phyloP scores from a whole-genome alignment of 2,888 invertebrate genomes.

The Machimus atricapillus region DNA sequence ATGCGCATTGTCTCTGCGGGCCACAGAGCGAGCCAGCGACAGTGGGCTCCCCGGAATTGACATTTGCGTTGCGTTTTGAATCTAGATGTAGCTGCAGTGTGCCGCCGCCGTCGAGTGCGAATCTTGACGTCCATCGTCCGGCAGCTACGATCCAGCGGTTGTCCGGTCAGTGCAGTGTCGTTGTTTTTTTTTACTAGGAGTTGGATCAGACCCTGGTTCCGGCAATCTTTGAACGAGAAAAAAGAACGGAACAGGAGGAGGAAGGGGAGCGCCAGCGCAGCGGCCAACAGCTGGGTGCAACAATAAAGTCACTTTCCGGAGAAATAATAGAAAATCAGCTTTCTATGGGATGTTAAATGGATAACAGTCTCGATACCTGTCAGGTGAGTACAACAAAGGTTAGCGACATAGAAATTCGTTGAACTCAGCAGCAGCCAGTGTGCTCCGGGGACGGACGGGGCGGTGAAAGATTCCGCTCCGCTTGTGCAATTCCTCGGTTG shows the following conservation, averaged over 20 bases:
- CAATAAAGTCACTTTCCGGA: not conserved
- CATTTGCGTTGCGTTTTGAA: not conserved
- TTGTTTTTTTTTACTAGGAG: not conserved
- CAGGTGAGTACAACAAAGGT: conserved; percentile 8
- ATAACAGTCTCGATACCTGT: conserved; percentile 17
- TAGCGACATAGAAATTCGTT: not conserved
- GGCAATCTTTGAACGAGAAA: not conserved
- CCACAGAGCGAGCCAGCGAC: not conserved
- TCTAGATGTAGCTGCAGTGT: not conserved
- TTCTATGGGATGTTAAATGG: conserved; percentile 14
- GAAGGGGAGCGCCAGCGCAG: not conserved
- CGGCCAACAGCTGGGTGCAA: not conserved
- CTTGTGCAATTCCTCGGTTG: not conserved
- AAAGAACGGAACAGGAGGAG: not conserved
- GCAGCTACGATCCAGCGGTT: not conserved
- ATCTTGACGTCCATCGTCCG: not conserved
- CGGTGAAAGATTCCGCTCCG: not conserved
- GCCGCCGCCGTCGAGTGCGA: not conserved
- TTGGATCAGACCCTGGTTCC: not conserved
- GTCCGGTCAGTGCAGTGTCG: not conserved
- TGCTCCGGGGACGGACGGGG: not conserved
- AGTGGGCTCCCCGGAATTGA: conserved; percentile 1
- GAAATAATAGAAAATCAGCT: conserved; percentile 18
- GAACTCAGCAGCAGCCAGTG: not conserved
- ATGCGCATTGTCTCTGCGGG: not conserved